Evolutionary conservation across 2,888 invertebrate species (phyloP).

Genomic region (Drosophila paracracens): DNA sequence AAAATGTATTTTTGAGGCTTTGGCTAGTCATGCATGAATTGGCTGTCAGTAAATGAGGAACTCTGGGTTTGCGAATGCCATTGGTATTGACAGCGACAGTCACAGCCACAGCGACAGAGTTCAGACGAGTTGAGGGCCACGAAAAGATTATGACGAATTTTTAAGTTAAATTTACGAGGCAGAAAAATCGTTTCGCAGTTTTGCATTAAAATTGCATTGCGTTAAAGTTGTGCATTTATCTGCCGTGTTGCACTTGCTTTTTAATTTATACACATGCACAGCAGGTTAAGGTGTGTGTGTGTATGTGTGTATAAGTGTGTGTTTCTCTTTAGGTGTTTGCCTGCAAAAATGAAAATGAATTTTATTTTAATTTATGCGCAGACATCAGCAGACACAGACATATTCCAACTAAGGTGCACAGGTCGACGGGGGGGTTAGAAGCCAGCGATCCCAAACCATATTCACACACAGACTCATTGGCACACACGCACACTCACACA

Average conservation of each 20-base stretch:
- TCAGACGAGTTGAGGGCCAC: slow-evolving; percentile 8
- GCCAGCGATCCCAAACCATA: slow-evolving; percentile 23
- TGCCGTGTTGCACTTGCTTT: slow-evolving; percentile 54
- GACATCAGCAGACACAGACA: slow-evolving; percentile 46
- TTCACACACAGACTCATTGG: slow-evolving; percentile 35
- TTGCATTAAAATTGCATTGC: slow-evolving; percentile 62
- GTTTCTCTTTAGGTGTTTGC: slow-evolving; percentile 28
- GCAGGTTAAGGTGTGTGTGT: neutral
- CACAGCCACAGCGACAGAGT: slow-evolving; percentile 19
- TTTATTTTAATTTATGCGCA: slow-evolving; percentile 76
- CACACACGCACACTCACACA: slow-evolving; percentile 21
- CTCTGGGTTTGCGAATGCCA: slow-evolving; percentile 16
- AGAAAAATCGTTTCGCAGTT: slow-evolving; percentile 16
- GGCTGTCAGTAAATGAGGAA: slow-evolving; percentile 43
- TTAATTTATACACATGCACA: slow-evolving; percentile 45
- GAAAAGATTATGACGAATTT: slow-evolving; percentile 29
- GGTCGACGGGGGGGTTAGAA: slow-evolving; percentile 38
- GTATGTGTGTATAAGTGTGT: slow-evolving; percentile 14
- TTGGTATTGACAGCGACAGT: slow-evolving; percentile 1
- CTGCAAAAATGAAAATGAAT: slow-evolving; percentile 53
- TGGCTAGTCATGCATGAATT: slow-evolving; percentile 43
- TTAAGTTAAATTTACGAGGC: slow-evolving; percentile 24
- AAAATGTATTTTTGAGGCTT: neutral
- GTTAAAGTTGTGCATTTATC: slow-evolving; percentile 62
- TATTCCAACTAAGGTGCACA: slow-evolving; percentile 58